A percentile compares a stretch with the other conserved stretches of the same genome.
phyloP scores from a whole-genome alignment of 2,888 invertebrate genomes.

The Drosophila emarginata region DNA sequence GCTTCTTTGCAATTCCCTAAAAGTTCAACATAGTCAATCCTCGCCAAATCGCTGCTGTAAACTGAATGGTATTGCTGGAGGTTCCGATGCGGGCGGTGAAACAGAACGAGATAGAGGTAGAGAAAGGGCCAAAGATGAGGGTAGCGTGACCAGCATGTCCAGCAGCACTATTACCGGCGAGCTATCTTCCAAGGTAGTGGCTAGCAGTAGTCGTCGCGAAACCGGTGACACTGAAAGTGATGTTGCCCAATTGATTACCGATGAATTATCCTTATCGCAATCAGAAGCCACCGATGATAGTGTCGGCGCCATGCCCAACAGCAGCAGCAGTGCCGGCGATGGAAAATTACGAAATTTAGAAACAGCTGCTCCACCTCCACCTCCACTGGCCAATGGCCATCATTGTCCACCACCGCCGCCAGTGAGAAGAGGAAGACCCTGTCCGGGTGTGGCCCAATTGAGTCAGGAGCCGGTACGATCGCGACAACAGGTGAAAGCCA shows the following conservation, averaged over 20 bases:
- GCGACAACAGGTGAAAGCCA: slow-evolving; percentile 67
- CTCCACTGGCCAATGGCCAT: slow-evolving; percentile 58
- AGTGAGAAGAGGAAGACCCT: slow-evolving; percentile 41
- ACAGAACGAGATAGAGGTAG: slow-evolving; percentile 6
- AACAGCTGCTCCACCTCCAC: slow-evolving; percentile 7
- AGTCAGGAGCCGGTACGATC: slow-evolving; percentile 53
- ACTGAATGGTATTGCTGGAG: slow-evolving; percentile 62
- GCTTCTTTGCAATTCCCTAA: slow-evolving; percentile 81
- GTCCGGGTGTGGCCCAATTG: slow-evolving; percentile 54
- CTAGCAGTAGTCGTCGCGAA: slow-evolving; percentile 73
- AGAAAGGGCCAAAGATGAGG: slow-evolving; percentile 33
- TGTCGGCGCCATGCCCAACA: slow-evolving; percentile 70
- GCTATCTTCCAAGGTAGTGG: slow-evolving; percentile 64
- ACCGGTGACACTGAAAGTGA: slow-evolving; percentile 79
- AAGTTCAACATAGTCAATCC: slow-evolving; percentile 82
- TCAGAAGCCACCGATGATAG: slow-evolving; percentile 80
- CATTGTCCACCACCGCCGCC: slow-evolving; percentile 53
- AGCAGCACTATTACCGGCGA: slow-evolving; percentile 81
- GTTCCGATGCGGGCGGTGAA: slow-evolving; percentile 12
- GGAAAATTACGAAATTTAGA: slow-evolving; percentile 79
- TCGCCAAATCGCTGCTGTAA: slow-evolving; percentile 82
- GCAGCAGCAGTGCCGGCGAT: slow-evolving; percentile 63
- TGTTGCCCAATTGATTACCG: slow-evolving; percentile 76
- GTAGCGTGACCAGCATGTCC: slow-evolving; percentile 80
- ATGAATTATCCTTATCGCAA: slow-evolving; percentile 74